phyloP scores from a whole-genome alignment of 2,888 invertebrate genomes.

The Halictus ligatus region DNA sequence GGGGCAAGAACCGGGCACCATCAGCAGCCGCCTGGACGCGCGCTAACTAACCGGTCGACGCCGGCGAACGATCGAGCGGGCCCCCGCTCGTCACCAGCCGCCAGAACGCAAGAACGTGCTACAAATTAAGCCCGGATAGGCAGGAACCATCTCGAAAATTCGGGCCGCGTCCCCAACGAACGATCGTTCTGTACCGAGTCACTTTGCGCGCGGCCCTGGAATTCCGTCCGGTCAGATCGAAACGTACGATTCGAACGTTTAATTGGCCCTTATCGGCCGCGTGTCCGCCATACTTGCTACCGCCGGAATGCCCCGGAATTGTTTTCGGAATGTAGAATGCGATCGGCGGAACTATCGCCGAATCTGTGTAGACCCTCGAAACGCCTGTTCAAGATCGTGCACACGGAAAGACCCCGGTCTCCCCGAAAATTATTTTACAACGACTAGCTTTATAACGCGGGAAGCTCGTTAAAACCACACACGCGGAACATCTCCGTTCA shows the following conservation, averaged over 20 bases:
- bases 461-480: background rate
- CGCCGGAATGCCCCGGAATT: background rate
- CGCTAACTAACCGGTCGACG: slow-evolving; percentile 75
- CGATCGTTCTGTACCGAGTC: background rate
- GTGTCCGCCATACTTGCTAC: slow-evolving; percentile 8
- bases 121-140: slow-evolving; percentile 82
- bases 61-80: slow-evolving; percentile 67
- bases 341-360: slow-evolving; percentile 12
- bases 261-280: slow-evolving; percentile 36
- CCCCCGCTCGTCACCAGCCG: slow-evolving; percentile 71
- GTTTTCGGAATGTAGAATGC: background rate
- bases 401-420: background rate
- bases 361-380: background rate
- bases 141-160: slow-evolving; percentile 81
- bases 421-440: background rate
- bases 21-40: slow-evolving; percentile 69
- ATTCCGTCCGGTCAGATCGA: slow-evolving; percentile 34
- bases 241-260: slow-evolving; percentile 40
- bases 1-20: slow-evolving; percentile 68
- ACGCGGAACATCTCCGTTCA: background rate
- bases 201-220: slow-evolving; percentile 10
- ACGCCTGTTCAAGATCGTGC: background rate
- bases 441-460: background rate
- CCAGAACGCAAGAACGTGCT: slow-evolving; percentile 81
- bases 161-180: slow-evolving; percentile 39